Percentiles rank a stretch among this genome's conserved stretches.
Conservation (phyloP, 2,113 vertebrate genomes). For the Aphelocoma coerulescens region DNA sequence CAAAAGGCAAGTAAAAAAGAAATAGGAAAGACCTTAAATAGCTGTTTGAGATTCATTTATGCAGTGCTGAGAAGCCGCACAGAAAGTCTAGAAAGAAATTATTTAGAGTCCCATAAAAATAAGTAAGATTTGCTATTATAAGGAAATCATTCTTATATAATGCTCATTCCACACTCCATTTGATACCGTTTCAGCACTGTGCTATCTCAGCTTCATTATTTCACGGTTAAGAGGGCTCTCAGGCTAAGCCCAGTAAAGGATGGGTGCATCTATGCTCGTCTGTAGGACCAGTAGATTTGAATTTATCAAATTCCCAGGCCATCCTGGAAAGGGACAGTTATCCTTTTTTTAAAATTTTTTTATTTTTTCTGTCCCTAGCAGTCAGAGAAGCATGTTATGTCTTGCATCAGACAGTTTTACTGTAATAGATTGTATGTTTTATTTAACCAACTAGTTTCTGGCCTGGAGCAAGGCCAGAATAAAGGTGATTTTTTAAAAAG, state of each 20-base stretch:
- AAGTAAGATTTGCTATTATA: constrained; percentile 43
- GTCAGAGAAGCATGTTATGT: background rate
- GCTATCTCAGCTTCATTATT: constrained; percentile 16
- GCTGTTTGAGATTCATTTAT: constrained; percentile 36
- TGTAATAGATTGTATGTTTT: background rate
- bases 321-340: background rate
- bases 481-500: background rate
- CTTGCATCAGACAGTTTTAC: background rate
- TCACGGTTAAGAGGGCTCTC: background rate
- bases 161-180: constrained; percentile 44
- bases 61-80: background rate
- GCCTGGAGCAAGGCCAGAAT: background rate
- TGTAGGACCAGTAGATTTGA: background rate
- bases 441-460: background rate
- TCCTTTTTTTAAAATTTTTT: no score
- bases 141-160: constrained; percentile 5
- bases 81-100: constrained; percentile 7
- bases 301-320: background rate
- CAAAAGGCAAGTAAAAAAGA: background rate
- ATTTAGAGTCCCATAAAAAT: constrained; percentile 43
- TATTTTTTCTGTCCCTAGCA: background rate
- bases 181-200: background rate
- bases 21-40: background rate
- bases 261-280: background rate
- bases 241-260: background rate